Conservation (phyloP, 53 echinoderm and acorn worm genomes). For the Echinometra lucunter region DNA sequence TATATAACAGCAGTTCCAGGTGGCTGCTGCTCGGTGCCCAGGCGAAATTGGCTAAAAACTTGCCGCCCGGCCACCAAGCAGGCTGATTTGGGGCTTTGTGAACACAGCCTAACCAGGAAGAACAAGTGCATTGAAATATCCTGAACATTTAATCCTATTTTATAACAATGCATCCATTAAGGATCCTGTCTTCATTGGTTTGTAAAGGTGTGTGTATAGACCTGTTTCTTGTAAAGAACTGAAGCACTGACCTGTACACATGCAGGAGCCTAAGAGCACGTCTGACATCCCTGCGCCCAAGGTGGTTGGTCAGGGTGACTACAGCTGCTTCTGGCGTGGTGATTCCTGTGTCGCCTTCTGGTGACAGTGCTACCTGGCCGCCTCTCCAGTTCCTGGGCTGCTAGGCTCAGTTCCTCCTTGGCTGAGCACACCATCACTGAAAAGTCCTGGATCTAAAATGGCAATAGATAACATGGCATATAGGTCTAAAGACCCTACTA, state of each 20-base stretch:
- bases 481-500: no score
- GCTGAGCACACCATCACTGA: constrained; percentile 84
- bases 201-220: no score
- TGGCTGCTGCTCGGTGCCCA: no score
- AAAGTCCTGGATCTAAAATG: constrained; percentile 74
- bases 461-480: not conserved
- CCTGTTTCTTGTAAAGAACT: not conserved
- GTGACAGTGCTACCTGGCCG: constrained; percentile 84
- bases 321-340: constrained; percentile 86
- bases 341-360: constrained; percentile 85
- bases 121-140: no score
- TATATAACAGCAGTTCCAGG: no score
- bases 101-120: no score
- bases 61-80: no score
- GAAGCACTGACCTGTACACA: constrained; percentile 87
- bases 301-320: constrained; percentile 76
- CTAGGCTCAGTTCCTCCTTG: constrained; percentile 86
- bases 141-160: no score
- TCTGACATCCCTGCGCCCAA: constrained; percentile 82
- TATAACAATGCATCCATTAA: no score
- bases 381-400: constrained; percentile 89
- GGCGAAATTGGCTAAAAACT: no score
- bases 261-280: constrained; percentile 86
- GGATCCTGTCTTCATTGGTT: no score
- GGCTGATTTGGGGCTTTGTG: no score